phyloP scores from a whole-genome alignment of 2,888 invertebrate genomes.

The Cheilosia scutellata region DNA sequence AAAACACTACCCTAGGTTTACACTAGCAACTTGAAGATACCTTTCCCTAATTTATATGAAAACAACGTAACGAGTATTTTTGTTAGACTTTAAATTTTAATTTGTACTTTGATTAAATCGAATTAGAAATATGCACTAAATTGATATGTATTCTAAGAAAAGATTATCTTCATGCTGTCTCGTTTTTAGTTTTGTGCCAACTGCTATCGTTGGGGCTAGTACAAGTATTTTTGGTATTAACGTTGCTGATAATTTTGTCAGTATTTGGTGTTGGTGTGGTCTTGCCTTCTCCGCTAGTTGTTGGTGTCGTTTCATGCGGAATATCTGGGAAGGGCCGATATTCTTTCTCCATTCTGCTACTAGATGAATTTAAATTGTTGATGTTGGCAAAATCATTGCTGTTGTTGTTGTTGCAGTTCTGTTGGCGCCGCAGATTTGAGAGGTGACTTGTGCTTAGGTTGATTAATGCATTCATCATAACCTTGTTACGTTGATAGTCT shows the following conservation, averaged over 20 bases:
- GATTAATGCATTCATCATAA: conserved; percentile 83
- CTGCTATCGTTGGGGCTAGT: conserved; percentile 62
- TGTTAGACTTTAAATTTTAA: conserved; percentile 61
- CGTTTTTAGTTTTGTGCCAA: conserved; percentile 76
- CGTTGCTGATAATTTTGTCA: conserved; percentile 76
- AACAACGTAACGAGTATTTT: conserved; percentile 64
- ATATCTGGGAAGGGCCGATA: conserved; percentile 49
- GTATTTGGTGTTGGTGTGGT: conserved; percentile 70
- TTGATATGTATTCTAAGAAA: neutral
- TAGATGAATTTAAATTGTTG: conserved; percentile 74
- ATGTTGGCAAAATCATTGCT: conserved; percentile 72
- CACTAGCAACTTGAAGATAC: conserved; percentile 19
- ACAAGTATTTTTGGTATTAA: conserved; percentile 38
- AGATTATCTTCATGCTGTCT: conserved; percentile 34
- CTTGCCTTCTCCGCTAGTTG: conserved; percentile 47
- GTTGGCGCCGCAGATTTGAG: conserved; percentile 79
- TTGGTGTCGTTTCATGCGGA: conserved; percentile 34
- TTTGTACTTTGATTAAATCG: conserved; percentile 73
- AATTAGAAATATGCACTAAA: conserved; percentile 49
- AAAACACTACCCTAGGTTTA: conserved; percentile 10
- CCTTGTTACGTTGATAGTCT: conserved; percentile 84
- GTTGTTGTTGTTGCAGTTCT: conserved; percentile 63
- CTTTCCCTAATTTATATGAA: conserved; percentile 29
- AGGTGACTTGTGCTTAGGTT: conserved; percentile 81
- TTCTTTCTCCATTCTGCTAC: conserved; percentile 61